These are phyloP conservation scores for Chelonus formosanus DNA, from an alignment of 2,888 invertebrate species.

Conservation along the genomic window DNA sequence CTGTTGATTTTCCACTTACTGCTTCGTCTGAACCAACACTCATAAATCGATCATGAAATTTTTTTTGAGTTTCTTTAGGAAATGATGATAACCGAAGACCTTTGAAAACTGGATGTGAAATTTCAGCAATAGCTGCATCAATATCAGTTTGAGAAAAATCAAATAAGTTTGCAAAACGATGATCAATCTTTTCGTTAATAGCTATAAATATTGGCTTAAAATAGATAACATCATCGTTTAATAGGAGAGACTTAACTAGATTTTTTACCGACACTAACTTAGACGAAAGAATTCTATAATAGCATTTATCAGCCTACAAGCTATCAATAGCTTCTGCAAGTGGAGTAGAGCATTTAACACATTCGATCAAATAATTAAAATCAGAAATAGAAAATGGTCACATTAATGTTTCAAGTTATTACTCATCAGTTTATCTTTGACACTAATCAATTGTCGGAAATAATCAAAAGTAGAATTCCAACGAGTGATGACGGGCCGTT, in stretches of 20 bases:
- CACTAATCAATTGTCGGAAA: too few relatives aligned
- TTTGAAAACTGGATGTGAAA: slow-evolving; percentile 28
- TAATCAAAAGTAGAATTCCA: too few relatives aligned
- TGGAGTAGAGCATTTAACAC: slow-evolving; percentile 12
- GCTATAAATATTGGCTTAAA: slow-evolving; percentile 19
- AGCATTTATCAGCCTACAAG: slow-evolving; percentile 23
- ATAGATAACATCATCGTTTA: slow-evolving; percentile 3
- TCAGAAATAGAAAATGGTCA: not conserved
- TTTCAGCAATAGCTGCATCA: slow-evolving; percentile 26
- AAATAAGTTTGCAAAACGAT: slow-evolving; percentile 18
- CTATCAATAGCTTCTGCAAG: slow-evolving; percentile 21
- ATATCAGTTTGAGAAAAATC: slow-evolving; percentile 1
- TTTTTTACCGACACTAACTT: slow-evolving; percentile 17
- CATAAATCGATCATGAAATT: slow-evolving; percentile 16
- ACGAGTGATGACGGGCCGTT: too few relatives aligned
- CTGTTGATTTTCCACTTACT: not conserved
- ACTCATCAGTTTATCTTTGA: too few relatives aligned
- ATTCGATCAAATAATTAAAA: slow-evolving; percentile 23
- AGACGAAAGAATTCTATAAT: slow-evolving; percentile 24
- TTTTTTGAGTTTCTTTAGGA: slow-evolving; percentile 9
- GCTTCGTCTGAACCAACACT: not conserved
- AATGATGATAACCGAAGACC: slow-evolving; percentile 26
- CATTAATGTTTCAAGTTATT: too few relatives aligned
- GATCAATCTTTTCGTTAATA: slow-evolving; percentile 12
- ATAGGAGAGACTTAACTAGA: slow-evolving; percentile 1